A percentile compares a stretch with the other conserved stretches of the same genome.
These are phyloP conservation scores for Phymanthus crucifer DNA, from an alignment of 92 coral and sea anemone genomes.

Conservation along the genomic window DNA sequence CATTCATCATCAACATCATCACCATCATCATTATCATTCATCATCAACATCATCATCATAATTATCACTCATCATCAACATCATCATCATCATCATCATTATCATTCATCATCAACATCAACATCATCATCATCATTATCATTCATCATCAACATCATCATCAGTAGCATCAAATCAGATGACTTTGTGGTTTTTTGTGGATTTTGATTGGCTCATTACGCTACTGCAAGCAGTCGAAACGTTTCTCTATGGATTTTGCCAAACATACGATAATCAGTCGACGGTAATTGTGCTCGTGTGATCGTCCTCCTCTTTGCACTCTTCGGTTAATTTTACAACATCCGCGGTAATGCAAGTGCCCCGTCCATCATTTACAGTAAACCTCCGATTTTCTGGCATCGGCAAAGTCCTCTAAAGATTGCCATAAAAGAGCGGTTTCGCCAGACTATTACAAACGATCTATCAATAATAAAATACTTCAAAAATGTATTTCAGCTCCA, in stretches of 20 bases:
- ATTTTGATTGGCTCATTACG: no score
- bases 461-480: background rate
- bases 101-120: constrained; percentile 7
- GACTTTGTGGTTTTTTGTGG: no score
- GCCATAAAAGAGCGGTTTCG: background rate
- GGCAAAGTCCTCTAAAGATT: background rate
- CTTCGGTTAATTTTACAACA: background rate
- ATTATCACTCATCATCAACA: background rate
- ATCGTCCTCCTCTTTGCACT: background rate
- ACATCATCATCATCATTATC: no score
- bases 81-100: constrained; percentile 10
- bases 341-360: background rate
- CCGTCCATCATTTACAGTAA: background rate
- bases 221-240: no score
- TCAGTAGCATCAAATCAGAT: no score
- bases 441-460: background rate
- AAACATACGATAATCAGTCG: no score
- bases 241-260: no score
- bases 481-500: background rate
- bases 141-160: no score
- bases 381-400: background rate
- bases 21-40: background rate
- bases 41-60: background rate
- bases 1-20: background rate
- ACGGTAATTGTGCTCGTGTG: background rate